Evolutionary conservation across 1,140 invertebrate genomes (phyloP).

Genomic region (Ceratina australensis): DNA sequence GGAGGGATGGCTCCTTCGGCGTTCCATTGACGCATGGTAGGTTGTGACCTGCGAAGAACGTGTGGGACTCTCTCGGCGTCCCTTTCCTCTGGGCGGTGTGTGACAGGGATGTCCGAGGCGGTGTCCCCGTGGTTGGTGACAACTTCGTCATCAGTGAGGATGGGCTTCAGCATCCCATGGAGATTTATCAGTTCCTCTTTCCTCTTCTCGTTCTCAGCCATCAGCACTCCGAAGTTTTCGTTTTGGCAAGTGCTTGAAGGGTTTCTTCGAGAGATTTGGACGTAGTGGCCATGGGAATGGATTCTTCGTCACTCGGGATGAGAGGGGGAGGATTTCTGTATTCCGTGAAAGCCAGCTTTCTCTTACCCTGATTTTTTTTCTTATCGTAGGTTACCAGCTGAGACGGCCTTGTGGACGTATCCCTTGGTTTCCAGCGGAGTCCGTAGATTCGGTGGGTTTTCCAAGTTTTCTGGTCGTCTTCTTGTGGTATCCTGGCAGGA

Average conservation of each 20-base stretch:
- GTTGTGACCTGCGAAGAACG: too few relatives aligned
- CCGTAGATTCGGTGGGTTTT: neutral
- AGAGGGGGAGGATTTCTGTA: neutral
- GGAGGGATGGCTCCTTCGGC: too few relatives aligned
- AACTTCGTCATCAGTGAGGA: neutral
- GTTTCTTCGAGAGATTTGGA: neutral
- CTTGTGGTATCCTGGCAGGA: constrained; percentile 15
- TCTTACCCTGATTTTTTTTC: constrained; percentile 1
- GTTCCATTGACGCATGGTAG: too few relatives aligned
- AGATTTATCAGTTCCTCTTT: neutral
- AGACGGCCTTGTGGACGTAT: neutral
- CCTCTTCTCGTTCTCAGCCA: neutral
- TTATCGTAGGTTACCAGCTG: neutral
- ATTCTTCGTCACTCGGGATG: neutral
- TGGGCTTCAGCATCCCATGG: neutral
- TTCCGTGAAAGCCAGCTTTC: neutral
- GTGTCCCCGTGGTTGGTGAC: too few relatives aligned
- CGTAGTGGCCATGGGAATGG: neutral
- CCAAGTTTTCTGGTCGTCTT: constrained; percentile 1
- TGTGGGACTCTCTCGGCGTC: neutral
- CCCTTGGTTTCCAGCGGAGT: neutral
- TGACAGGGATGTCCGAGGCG: too few relatives aligned
- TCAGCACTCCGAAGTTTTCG: neutral
- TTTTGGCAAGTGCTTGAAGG: neutral
- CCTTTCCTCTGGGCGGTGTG: neutral